Evolutionary conservation across 2,113 vertebrate species (phyloP).

Genomic region (Triplophysa rosa): DNA sequence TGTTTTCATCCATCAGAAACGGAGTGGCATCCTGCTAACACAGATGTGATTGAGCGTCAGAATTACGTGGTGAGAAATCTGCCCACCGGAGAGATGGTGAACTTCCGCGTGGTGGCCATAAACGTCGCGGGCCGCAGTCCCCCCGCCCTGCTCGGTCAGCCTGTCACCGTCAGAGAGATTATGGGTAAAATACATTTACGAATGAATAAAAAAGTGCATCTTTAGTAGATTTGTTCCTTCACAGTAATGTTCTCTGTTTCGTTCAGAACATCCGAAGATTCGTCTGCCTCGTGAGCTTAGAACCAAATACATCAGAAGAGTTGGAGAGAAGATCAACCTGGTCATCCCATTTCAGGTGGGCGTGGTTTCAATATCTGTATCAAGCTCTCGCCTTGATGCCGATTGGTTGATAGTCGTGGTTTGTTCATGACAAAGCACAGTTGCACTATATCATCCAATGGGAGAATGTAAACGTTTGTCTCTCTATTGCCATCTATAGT

Average conservation of each 20-base stretch:
- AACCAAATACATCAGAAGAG: constrained; percentile 82
- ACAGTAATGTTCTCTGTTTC: neutral
- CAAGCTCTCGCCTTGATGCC: neutral
- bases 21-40: constrained; percentile 81
- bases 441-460: too few species aligned
- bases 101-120: constrained; percentile 82
- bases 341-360: constrained; percentile 88
- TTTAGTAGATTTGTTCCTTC: neutral
- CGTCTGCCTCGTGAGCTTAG: constrained; percentile 85
- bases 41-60: constrained; percentile 78
- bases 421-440: too few species aligned
- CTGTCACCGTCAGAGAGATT: constrained; percentile 87
- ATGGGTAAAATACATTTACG: constrained; percentile 71
- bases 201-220: neutral
- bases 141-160: constrained; percentile 75
- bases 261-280: constrained; percentile 86
- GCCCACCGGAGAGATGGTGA: constrained; percentile 82
- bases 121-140: constrained; percentile 83
- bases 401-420: too few species aligned
- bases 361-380: neutral
- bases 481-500: too few species aligned
- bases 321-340: constrained; percentile 85
- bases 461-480: too few species aligned
- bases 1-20: constrained; percentile 65
- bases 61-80: constrained; percentile 78